These are phyloP conservation scores for Bubalus kerabau DNA, from an alignment of 2,113 vertebrate genomes.

Conservation along the genomic window DNA sequence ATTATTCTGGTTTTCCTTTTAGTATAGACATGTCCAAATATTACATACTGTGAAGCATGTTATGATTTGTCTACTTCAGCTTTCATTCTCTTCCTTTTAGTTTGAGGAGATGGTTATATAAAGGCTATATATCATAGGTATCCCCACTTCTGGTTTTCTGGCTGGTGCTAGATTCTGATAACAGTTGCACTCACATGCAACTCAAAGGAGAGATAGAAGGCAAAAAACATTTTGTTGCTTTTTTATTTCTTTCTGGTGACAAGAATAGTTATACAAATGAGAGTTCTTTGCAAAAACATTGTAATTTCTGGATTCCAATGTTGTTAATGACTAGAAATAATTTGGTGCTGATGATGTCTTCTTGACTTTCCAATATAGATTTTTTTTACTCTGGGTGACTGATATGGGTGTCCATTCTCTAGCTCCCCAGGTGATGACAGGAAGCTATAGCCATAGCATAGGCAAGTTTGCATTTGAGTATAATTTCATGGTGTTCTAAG, in stretches of 20 bases:
- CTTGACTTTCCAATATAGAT: background rate
- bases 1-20: background rate
- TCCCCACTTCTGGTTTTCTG: background rate
- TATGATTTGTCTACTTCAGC: background rate
- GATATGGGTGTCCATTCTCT: too few relatives aligned
- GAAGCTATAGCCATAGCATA: background rate
- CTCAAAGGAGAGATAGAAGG: background rate
- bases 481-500: background rate
- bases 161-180: background rate
- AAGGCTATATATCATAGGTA: background rate
- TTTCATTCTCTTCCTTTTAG: background rate
- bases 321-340: background rate
- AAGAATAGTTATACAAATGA: background rate
- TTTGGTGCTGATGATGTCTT: background rate
- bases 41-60: background rate
- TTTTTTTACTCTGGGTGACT: background rate
- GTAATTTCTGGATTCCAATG: background rate
- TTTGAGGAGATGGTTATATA: background rate
- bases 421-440: background rate
- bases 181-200: background rate
- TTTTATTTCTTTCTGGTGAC: background rate
- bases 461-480: fast-evolving
- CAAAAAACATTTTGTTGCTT: background rate
- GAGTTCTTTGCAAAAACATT: background rate
- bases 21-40: background rate